Percentiles rank a stretch among this genome's conserved stretches.
Evolutionary conservation across 2,113 vertebrate species (phyloP).

Genomic region (Uria aalge): DNA sequence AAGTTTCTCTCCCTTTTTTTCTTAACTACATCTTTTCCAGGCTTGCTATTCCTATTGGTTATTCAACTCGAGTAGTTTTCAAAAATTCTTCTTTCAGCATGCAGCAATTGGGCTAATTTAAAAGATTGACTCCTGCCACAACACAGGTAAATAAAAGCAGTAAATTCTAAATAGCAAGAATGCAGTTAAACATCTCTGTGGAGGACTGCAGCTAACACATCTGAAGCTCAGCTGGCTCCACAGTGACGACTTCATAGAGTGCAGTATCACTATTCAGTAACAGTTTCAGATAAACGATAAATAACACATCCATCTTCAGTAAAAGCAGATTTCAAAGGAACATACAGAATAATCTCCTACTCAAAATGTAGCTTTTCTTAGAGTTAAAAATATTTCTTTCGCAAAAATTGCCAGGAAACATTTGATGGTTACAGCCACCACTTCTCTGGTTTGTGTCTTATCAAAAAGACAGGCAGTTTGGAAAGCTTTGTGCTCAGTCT

Average conservation of each 20-base stretch:
- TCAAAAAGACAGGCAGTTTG: background rate
- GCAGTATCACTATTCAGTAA: background rate
- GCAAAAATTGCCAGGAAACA: conserved; percentile 4
- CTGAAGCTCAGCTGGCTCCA: background rate
- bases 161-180: background rate
- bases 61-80: background rate
- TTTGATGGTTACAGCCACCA: background rate
- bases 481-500: background rate
- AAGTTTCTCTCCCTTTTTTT: conserved; percentile 23
- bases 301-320: background rate
- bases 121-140: background rate
- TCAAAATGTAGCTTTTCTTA: background rate
- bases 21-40: background rate
- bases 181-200: background rate
- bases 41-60: background rate
- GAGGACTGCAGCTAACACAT: background rate
- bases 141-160: background rate
- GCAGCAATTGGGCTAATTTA: background rate
- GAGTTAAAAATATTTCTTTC: background rate
- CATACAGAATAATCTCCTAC: background rate
- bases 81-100: background rate
- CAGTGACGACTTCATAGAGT: rapidly evolving
- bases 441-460: conserved; percentile 16
- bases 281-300: background rate
- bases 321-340: conserved; percentile 1